Base-by-base conservation (phyloP, 2,113 vertebrate species). In the Solea senegalensis region DNA sequence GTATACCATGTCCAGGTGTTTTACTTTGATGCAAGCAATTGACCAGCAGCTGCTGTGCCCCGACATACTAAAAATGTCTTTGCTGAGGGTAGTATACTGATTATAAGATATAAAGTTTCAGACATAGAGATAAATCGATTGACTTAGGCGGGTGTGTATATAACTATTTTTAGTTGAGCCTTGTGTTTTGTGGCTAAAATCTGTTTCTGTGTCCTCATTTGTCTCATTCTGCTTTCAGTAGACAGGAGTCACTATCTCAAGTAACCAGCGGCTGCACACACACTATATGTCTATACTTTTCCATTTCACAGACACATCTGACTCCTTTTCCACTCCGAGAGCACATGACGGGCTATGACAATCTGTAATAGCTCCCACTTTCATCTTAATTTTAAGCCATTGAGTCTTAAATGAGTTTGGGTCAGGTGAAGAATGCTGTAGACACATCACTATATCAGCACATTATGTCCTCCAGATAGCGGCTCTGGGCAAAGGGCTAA, bases 331-430 rank as follows among this genome's bases (percentile, higher is more conserved):
- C 15, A 12, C 53, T 54, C 8, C 14, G 28, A 34, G n/a, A 34
- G 13, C 56, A 59, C 9, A 55, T 40, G 39, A 46, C 39, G 28
- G 16, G 51, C 45, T 2, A 10, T 45, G 48, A 28, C 65, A 15
- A 14, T 45, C 49, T 5, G 12, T 58, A 34, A 80, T 77, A 77
- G 65, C 56, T 71, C 52, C 46, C 28, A 16, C 57, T 77, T 59
- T 77, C 12, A 57, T 59, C 64, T 75, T 72, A 45, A 65, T 79
- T 70, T 56, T 13, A 49, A 59, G 28, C 54, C 52, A 78, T 59
- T 57, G 60, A 74, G 76, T 54, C 52, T 67, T 69, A 59, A 73
- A 86, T 68, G 72, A 76, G 65, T 61, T 70, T 5, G 53, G 76
- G 65, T 76, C 69, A 43, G 26, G 52, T 71, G 66, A 57, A 63